phyloP scores from a whole-genome alignment of 92 coral and sea anemone species.

The Diadumene lineata region DNA sequence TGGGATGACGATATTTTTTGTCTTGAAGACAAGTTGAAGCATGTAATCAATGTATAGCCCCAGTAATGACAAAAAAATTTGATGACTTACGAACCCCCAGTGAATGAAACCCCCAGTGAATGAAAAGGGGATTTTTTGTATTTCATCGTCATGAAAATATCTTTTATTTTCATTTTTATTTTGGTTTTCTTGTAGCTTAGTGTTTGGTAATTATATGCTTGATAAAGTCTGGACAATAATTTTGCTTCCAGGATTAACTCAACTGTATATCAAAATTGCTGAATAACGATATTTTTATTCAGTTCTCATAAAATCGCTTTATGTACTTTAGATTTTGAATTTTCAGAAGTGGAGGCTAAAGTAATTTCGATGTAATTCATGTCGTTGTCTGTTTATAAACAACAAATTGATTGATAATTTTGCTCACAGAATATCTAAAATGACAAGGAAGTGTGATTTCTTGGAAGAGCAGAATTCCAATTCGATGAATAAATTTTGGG shows the following conservation, averaged over 20 bases:
- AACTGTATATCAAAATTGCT: too few species aligned
- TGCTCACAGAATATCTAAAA: neutral
- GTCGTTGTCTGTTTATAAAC: too few species aligned
- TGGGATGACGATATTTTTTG: neutral
- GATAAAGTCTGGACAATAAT: neutral
- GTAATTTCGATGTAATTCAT: neutral
- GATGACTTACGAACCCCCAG: neutral
- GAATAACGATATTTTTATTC: conserved; percentile 4
- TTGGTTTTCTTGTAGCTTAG: neutral
- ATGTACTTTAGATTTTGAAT: too few species aligned
- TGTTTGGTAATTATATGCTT: neutral
- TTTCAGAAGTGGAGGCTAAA: too few species aligned
- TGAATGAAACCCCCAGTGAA: neutral
- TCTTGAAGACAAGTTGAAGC: neutral
- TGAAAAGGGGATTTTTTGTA: neutral
- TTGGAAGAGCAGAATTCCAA: neutral
- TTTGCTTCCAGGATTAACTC: neutral
- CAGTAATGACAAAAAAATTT: neutral
- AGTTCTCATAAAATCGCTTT: too few species aligned
- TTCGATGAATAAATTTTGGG: neutral
- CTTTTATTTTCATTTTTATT: neutral
- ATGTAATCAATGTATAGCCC: neutral
- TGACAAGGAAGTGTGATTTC: neutral
- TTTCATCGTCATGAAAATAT: neutral
- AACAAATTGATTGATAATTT: too few species aligned